Base-by-base conservation (phyloP, 1,140 invertebrate species). In the Drosophila seguyi region DNA sequence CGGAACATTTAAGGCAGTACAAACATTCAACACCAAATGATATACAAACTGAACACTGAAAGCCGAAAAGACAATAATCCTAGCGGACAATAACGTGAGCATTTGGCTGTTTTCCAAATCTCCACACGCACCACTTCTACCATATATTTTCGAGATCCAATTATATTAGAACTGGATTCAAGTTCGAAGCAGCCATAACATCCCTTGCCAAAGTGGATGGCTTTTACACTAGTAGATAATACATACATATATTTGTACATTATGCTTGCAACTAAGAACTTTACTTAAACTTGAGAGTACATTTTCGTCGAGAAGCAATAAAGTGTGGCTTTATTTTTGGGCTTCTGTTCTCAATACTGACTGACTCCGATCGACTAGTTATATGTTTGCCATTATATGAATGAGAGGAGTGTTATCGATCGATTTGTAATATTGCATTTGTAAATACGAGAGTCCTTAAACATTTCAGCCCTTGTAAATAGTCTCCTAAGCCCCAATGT, bases 11-110 rank as follows among this genome's bases (percentile, higher is more conserved):
- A 69, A 42, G 38, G 50, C 34, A 84, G 75, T 78, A 90, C 79
- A 86, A 79, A 79, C 36, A 38, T 29, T 56, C n/a, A 75, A 56
- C 36, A 60, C 58, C 75, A 42, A 60, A 38, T 22, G 31, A 53
- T 53, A 53, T 53, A 53, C 50, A 53, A 53, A 55, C 31, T 75
- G 44, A 66, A 74, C 14, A n/a, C 22, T 27, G 20, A 38, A 71
- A 45, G 41, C 38, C 71, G 44, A 69, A 74, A 81, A 83, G 76
- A 91, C 73, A 91, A 82, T 78, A 83, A 77, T 47, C 75, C 34
- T 41, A 57, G 39, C 18, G 22, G 61, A 75, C 61, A 81, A 75
- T 76, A 67, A 61, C 34, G 41, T 39, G 18, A 69, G 18, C 14
- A 31, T 61, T 53, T 61, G 27, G 48, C 47, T 34, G 8, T 56